These are phyloP conservation scores for Oreochromis tanganicae DNA, from an alignment of 2,113 vertebrate genomes.

Conservation along the genomic window DNA sequence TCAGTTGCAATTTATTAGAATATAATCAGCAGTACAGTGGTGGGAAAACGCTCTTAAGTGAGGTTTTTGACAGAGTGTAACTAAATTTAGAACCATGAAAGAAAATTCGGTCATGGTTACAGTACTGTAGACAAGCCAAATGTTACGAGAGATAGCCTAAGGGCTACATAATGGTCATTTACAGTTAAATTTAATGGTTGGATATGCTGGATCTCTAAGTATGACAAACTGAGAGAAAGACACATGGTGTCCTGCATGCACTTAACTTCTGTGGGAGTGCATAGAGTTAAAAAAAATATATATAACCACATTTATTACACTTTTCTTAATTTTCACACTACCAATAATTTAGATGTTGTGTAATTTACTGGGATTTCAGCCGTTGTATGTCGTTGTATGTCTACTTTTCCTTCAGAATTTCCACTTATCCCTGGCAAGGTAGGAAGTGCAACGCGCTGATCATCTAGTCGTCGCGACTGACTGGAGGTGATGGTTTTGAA, in stretches of 20 bases:
- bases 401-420: slow-evolving; percentile 22
- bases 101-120: neutral
- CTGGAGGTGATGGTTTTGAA: slow-evolving; percentile 51
- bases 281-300: neutral
- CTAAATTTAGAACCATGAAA: neutral
- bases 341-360: neutral
- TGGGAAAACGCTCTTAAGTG: neutral
- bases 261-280: neutral
- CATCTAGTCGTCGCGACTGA: slow-evolving; percentile 22
- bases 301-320: neutral
- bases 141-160: neutral
- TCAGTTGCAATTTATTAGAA: neutral
- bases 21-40: neutral
- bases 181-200: neutral
- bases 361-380: slow-evolving; percentile 5
- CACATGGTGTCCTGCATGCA: neutral
- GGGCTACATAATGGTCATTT: neutral
- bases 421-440: slow-evolving; percentile 20
- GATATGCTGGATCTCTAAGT: neutral
- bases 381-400: neutral
- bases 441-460: slow-evolving; percentile 37
- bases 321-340: neutral
- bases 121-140: neutral
- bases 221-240: neutral
- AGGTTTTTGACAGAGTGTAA: neutral